Conservation (phyloP, 1,140 invertebrate species). For the Philopotamus ludificatus region DNA sequence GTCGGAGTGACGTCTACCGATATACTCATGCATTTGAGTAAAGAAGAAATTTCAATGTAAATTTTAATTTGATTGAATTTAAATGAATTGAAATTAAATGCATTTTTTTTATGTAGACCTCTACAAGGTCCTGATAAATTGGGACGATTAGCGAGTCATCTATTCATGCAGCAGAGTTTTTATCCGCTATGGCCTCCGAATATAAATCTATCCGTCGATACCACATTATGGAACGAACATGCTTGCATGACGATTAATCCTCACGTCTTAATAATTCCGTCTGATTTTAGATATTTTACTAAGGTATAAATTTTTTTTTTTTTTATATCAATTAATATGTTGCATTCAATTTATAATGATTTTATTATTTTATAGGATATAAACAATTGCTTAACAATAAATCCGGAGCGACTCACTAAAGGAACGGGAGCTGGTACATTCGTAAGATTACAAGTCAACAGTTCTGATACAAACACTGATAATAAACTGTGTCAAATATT, state of each 20-base stretch:
- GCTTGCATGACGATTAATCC: slow-evolving; percentile 68
- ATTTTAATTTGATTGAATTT: slow-evolving; percentile 44
- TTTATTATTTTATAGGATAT: slow-evolving; percentile 60
- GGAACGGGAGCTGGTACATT: slow-evolving; percentile 63
- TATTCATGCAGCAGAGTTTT: slow-evolving; percentile 75
- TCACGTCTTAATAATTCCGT: slow-evolving; percentile 81
- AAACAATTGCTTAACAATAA: slow-evolving; percentile 75
- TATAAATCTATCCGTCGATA: slow-evolving; percentile 67
- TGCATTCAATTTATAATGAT: slow-evolving; percentile 7
- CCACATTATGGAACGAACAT: slow-evolving; percentile 66
- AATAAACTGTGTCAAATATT: slow-evolving; percentile 33
- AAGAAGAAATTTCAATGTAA: slow-evolving; percentile 76
- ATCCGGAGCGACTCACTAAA: slow-evolving; percentile 80
- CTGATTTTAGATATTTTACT: slow-evolving; percentile 78
- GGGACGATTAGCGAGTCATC: slow-evolving; percentile 68
- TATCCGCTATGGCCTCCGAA: slow-evolving; percentile 80
- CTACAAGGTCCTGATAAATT: slow-evolving; percentile 61
- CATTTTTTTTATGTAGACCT: slow-evolving; percentile 39
- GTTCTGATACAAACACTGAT: slow-evolving; percentile 17
- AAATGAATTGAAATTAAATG: neutral
- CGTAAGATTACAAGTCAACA: slow-evolving; percentile 50
- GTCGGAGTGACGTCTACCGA: slow-evolving; percentile 81
- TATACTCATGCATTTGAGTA: slow-evolving; percentile 74
- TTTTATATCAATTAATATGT: slow-evolving; percentile 31
- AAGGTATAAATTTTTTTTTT: slow-evolving; percentile 57